Conservation (phyloP, 2,113 vertebrate species). For the Lophius piscatorius region DNA sequence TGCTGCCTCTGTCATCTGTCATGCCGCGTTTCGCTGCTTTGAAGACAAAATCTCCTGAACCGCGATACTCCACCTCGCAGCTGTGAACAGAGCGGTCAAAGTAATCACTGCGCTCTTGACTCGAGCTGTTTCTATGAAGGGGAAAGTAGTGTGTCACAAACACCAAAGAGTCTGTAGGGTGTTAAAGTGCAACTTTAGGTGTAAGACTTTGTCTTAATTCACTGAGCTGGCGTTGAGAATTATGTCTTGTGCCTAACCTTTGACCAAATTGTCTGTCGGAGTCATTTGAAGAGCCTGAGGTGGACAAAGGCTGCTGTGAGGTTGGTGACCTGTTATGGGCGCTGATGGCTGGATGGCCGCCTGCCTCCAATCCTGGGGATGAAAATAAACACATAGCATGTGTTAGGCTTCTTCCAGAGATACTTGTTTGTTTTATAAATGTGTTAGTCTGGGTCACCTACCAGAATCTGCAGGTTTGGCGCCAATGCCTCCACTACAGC, state of each 20-base stretch:
- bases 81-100: conserved; percentile 83
- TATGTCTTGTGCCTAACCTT: conserved; percentile 77
- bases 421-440: not conserved
- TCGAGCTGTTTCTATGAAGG: conserved; percentile 88
- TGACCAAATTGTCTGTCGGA: conserved; percentile 89
- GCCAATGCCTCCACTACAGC: conserved; percentile 93
- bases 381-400: conserved; percentile 1
- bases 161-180: no score
- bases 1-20: conserved; percentile 82
- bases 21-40: conserved; percentile 91
- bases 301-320: conserved; percentile 85
- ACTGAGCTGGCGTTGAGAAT: not conserved
- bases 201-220: no score
- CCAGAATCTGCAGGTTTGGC: conserved; percentile 86
- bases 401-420: not conserved
- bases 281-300: conserved; percentile 68
- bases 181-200: no score
- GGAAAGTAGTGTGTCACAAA: not conserved
- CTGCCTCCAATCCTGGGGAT: conserved; percentile 82
- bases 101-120: conserved; percentile 88
- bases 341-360: conserved; percentile 85
- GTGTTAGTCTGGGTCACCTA: conserved; percentile 59
- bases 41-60: conserved; percentile 82
- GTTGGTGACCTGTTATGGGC: conserved; percentile 97
- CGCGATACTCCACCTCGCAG: conserved; percentile 86